Evolutionary conservation across 2,888 invertebrate species (phyloP).

Genomic region (Caenorhabditis imperialis): DNA sequence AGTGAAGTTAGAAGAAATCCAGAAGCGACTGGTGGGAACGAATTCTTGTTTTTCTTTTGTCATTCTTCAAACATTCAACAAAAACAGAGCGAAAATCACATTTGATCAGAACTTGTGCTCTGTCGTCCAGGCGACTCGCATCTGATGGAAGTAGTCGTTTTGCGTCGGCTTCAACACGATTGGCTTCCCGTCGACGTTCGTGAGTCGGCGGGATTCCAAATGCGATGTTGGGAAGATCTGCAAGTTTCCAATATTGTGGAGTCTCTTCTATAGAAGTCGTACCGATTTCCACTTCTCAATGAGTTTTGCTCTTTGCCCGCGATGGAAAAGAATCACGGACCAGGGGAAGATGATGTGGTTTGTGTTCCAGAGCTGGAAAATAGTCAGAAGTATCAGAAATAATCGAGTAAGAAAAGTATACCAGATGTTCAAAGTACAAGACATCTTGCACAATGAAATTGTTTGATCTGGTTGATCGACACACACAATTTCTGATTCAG

Average conservation of each 20-base stretch:
- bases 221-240: constrained; percentile 1
- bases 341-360: constrained; percentile 29
- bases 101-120: constrained; percentile 11
- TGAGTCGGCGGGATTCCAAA: constrained; percentile 5
- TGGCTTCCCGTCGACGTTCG: constrained; percentile 14
- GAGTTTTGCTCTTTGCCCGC: constrained; percentile 4
- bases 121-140: constrained; percentile 19
- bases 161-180: constrained; percentile 19
- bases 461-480: no score
- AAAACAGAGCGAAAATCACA: neutral
- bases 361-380: constrained; percentile 20
- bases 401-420: neutral
- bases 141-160: constrained; percentile 29
- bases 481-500: no score
- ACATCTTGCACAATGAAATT: no score
- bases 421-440: no score
- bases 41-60: no score
- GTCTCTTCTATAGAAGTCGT: neutral
- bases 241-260: neutral
- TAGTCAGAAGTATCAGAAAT: neutral
- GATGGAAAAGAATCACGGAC: constrained; percentile 22
- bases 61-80: no score
- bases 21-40: neutral
- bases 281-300: no score
- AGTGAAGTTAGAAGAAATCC: no score